Percentiles rank a stretch among this genome's conserved stretches.
Conservation (phyloP, 2,113 vertebrate species). For the Genyomyrus donnyi region DNA sequence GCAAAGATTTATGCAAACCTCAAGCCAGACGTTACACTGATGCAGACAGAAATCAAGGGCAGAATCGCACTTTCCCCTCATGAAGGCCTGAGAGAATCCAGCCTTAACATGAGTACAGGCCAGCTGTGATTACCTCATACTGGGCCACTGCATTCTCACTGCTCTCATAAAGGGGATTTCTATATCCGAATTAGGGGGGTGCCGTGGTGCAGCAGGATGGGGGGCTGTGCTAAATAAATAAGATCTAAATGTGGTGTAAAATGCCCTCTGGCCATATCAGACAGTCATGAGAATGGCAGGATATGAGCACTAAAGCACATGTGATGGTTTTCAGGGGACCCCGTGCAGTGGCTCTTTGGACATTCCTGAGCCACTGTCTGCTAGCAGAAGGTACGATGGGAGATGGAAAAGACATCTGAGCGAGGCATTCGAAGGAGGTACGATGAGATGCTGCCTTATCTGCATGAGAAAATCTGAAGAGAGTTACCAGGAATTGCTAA, state of each 20-base stretch:
- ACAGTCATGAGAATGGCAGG: not conserved
- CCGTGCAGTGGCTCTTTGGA: not conserved
- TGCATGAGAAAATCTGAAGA: not conserved
- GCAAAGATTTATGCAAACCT: not conserved
- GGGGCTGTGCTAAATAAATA: not conserved
- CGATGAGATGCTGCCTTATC: not conserved
- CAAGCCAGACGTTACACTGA: not conserved
- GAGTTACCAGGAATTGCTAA: not conserved
- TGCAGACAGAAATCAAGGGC: not conserved
- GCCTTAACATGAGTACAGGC: not conserved
- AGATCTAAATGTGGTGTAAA: not conserved
- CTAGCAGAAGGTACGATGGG: not conserved
- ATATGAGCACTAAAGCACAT: not conserved
- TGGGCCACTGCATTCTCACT: not conserved
- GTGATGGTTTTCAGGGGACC: not conserved
- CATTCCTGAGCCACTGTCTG: not conserved
- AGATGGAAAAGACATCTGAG: not conserved
- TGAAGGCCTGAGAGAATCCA: not conserved
- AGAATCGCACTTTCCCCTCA: not conserved
- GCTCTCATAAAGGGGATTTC: not conserved
- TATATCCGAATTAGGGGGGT: not conserved
- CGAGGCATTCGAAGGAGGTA: not conserved
- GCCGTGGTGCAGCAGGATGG: not conserved
- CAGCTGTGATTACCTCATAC: not conserved
- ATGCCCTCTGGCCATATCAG: not conserved